Conservation (phyloP, 1,140 invertebrate genomes). For the Ganaspis sp. region DNA sequence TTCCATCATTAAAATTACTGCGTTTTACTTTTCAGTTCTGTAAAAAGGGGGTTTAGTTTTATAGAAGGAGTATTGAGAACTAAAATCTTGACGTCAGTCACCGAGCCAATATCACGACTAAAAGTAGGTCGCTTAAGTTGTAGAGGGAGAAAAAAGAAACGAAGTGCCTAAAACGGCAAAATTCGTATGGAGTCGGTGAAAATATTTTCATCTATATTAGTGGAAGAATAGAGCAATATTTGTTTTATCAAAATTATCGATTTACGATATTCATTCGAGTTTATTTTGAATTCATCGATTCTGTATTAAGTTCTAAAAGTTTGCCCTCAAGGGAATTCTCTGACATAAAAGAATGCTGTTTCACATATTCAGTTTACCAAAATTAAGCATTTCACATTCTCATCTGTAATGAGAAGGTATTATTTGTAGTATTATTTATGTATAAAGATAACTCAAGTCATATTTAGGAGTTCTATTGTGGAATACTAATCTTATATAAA, state of each 20-base stretch:
- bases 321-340: no score
- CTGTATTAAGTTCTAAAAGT: background rate
- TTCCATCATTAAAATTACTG: background rate
- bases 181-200: background rate
- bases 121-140: constrained; percentile 17
- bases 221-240: background rate
- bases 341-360: no score
- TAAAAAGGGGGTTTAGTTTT: constrained; percentile 12
- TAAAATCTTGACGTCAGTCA: constrained; percentile 22
- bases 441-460: no score
- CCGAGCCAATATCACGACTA: constrained; percentile 22
- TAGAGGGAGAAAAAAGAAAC: constrained; percentile 8
- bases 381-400: no score
- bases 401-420: no score
- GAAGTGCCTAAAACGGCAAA: background rate
- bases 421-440: no score
- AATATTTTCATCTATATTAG: constrained; percentile 16
- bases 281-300: background rate
- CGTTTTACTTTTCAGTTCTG: background rate
- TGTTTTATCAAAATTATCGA: background rate
- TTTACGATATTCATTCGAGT: background rate
- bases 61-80: constrained; percentile 11
- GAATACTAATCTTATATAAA: no score
- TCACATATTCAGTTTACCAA: no score
- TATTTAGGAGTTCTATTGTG: no score